These are phyloP conservation scores for Bujurquina vittata DNA, from an alignment of 2,113 vertebrate species.

Conservation along the genomic window DNA sequence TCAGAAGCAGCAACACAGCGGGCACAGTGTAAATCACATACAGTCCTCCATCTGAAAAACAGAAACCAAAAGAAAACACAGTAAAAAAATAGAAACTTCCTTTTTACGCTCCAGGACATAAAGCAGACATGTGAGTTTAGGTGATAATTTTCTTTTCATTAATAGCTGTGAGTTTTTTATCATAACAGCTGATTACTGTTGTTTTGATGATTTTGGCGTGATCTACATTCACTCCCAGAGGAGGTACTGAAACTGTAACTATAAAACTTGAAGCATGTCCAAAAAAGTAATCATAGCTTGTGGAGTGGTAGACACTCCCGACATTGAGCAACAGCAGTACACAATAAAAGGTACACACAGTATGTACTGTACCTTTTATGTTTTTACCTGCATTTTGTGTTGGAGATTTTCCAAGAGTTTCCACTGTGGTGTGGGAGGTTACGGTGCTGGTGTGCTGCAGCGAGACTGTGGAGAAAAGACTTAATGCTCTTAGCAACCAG, in stretches of 20 bases:
- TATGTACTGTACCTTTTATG: background rate
- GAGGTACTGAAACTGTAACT: rapidly evolving
- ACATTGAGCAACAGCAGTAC: background rate
- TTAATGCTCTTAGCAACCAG: background rate
- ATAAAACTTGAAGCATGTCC: background rate
- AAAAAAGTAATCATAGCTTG: background rate
- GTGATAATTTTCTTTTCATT: background rate
- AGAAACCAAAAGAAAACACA: background rate
- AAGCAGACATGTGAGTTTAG: too few species aligned
- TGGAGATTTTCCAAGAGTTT: background rate
- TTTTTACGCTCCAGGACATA: background rate
- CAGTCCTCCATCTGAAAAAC: background rate
- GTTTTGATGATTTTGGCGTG: background rate
- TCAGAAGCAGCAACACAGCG: background rate
- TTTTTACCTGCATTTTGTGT: background rate
- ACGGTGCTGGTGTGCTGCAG: background rate
- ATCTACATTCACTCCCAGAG: background rate
- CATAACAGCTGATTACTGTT: background rate
- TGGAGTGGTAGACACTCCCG: background rate
- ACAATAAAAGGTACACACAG: background rate
- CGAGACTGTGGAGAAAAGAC: background rate
- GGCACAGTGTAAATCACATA: background rate
- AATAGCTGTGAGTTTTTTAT: background rate
- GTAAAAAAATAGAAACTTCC: background rate
- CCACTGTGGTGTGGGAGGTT: background rate